Evolutionary conservation across 2,888 invertebrate genomes (phyloP).

Genomic region (Epinotia ramella): DNA sequence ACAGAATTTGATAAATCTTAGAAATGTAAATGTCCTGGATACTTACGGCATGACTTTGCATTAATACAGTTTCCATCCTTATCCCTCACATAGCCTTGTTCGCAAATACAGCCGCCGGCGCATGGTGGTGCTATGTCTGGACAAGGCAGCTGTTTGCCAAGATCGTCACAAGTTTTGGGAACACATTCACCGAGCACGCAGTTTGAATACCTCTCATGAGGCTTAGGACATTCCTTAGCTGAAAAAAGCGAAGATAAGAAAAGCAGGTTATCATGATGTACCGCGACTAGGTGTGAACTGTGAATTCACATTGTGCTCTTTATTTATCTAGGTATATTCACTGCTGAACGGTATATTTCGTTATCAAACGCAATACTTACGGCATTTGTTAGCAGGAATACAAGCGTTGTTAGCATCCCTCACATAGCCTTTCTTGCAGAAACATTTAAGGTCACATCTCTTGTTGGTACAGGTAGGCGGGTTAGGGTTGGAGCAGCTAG

Average conservation of each 20-base stretch:
- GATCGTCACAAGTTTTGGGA: conserved; percentile 34
- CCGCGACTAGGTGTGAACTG: not conserved
- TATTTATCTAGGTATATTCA: not conserved
- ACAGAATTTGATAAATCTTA: too few relatives aligned
- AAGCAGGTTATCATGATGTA: not conserved
- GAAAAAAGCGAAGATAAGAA: not conserved
- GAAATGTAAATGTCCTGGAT: not conserved
- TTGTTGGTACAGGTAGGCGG: conserved; percentile 18
- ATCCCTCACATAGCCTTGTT: conserved; percentile 38
- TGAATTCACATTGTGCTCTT: not conserved
- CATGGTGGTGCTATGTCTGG: conserved; percentile 29
- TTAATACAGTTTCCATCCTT: conserved; percentile 35
- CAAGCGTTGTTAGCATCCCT: conserved; percentile 27
- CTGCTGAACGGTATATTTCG: not conserved
- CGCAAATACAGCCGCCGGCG: conserved; percentile 41
- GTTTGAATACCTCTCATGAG: conserved; percentile 31
- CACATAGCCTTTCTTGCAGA: conserved; percentile 40
- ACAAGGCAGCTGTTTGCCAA: conserved; percentile 33
- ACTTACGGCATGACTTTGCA: conserved; percentile 35
- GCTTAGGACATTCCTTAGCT: conserved; percentile 29
- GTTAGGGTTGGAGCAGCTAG: conserved; percentile 29
- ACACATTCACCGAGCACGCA: conserved; percentile 38
- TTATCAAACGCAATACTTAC: conserved; percentile 19
- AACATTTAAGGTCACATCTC: conserved; percentile 21
- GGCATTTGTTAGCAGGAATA: not conserved